These are phyloP conservation scores for Laticauda colubrina DNA, from an alignment of 2,113 vertebrate species.

Conservation along the genomic window DNA sequence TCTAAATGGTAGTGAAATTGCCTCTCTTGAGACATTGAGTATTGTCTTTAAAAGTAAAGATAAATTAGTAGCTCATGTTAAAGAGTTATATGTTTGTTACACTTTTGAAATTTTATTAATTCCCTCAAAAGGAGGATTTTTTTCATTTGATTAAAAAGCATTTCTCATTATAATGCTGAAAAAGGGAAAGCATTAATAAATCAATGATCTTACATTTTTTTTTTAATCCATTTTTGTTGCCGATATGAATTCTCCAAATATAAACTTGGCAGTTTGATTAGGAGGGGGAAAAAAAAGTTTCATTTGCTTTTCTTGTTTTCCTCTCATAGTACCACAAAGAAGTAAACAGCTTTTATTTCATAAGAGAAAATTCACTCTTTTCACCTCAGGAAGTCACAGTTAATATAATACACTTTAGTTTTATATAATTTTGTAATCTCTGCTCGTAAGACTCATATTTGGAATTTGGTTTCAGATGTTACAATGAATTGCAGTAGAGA, in stretches of 20 bases:
- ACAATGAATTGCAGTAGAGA: not conserved
- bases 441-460: not conserved
- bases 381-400: not conserved
- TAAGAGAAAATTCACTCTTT: rapidly evolving
- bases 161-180: not conserved
- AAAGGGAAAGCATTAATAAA: slow-evolving; percentile 12
- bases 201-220: not conserved
- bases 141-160: not conserved
- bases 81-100: not conserved
- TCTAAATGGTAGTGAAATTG: slow-evolving; percentile 5
- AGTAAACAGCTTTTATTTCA: not conserved
- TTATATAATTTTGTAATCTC: not conserved
- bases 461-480: not conserved
- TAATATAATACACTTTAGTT: not conserved
- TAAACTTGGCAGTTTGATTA: not conserved
- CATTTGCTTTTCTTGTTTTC: not conserved
- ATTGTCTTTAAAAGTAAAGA: not conserved
- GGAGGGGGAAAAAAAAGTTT: not conserved
- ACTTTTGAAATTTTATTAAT: not conserved
- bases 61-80: not conserved
- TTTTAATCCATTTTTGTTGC: not conserved
- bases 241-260: not conserved
- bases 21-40: not conserved
- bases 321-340: not conserved
- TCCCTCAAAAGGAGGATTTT: not conserved